Percentiles rank a stretch among this genome's conserved stretches.
Conservation (phyloP, 2,113 vertebrate species). For the Ahaetulla prasina region DNA sequence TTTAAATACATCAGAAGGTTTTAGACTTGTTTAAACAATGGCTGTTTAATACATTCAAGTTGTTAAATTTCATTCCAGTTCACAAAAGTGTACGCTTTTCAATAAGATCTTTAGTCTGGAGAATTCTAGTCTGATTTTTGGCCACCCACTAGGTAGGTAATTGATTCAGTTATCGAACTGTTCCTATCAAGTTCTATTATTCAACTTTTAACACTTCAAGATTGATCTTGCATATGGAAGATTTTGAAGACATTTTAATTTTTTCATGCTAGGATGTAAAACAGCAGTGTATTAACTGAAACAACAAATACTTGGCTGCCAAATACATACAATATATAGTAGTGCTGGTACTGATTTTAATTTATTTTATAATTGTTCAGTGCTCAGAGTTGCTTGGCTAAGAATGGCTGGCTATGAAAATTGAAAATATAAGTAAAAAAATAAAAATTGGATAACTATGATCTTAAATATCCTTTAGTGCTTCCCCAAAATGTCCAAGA, state of each 20-base stretch:
- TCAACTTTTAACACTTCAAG: not conserved
- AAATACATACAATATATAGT: no score
- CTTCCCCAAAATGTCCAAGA: not conserved
- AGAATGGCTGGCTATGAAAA: no score
- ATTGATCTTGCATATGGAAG: not conserved
- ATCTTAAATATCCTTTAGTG: not conserved
- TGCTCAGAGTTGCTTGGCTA: no score
- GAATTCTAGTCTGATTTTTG: not conserved
- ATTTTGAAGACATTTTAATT: not conserved
- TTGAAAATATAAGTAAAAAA: no score
- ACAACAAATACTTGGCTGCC: not conserved
- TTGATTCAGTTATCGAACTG: not conserved
- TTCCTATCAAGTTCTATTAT: not conserved
- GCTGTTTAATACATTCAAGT: not conserved
- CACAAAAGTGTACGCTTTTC: not conserved
- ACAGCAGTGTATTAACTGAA: not conserved
- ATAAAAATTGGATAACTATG: no score
- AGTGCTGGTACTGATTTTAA: no score
- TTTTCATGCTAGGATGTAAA: not conserved
- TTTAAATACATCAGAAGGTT: not conserved
- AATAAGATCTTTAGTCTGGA: not conserved
- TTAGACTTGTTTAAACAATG: not conserved
- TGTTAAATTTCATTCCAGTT: not conserved
- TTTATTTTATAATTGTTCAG: no score
- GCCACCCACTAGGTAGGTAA: not conserved